A percentile compares a stretch with the other conserved stretches of the same genome.
Evolutionary conservation across 2,888 invertebrate species (phyloP).

Genomic region (Miltochrista miniata): DNA sequence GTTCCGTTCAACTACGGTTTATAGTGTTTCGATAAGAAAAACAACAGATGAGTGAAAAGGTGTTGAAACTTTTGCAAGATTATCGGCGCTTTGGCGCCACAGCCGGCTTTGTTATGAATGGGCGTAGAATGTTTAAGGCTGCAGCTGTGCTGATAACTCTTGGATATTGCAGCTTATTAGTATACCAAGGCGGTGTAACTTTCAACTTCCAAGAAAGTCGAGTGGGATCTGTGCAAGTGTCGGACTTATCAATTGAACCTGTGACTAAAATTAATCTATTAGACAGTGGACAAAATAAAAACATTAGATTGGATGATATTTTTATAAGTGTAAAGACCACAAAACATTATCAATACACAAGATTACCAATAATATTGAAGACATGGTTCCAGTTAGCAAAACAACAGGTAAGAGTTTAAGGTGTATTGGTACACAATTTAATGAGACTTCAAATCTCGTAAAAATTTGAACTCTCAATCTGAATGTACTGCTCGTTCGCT

Average conservation of each 20-base stretch:
- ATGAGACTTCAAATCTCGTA: neutral
- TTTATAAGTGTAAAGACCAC: constrained; percentile 98
- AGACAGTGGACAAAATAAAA: constrained; percentile 71
- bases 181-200: constrained; percentile 84
- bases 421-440: neutral
- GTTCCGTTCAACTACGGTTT: constrained; percentile 48
- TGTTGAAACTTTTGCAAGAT: constrained; percentile 58
- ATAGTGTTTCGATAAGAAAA: constrained; percentile 66
- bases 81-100: constrained; percentile 69
- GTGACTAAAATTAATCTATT: constrained; percentile 74
- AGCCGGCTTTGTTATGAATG: constrained; percentile 72
- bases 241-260: constrained; percentile 75
- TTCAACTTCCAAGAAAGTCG: constrained; percentile 79
- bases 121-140: constrained; percentile 76
- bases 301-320: constrained; percentile 91
- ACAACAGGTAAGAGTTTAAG: constrained; percentile 88
- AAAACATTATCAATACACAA: constrained; percentile 91
- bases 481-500: neutral
- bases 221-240: constrained; percentile 69
- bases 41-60: constrained; percentile 79
- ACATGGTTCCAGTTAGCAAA: constrained; percentile 98
- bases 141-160: constrained; percentile 79
- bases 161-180: constrained; percentile 84
- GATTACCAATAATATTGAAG: constrained; percentile 93
- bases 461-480: neutral